Conservation (phyloP, 2,113 vertebrate genomes). For the Pavo muticus region DNA sequence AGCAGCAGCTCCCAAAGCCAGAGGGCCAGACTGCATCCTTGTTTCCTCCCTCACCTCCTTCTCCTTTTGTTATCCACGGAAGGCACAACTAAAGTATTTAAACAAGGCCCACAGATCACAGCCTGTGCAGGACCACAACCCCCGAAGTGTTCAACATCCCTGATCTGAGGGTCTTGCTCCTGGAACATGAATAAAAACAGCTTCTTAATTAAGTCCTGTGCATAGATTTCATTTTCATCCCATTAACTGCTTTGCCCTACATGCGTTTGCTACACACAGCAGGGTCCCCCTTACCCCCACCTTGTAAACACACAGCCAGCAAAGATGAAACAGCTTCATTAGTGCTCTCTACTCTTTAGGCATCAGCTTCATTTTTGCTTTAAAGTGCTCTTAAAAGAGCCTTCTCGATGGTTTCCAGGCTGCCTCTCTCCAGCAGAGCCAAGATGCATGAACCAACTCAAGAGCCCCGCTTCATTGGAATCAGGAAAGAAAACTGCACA, state of each 20-base stretch:
- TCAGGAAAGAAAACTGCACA: background rate
- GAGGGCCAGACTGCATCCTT: background rate
- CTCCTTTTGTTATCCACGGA: background rate
- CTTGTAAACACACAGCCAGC: background rate
- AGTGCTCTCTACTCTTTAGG: slow-evolving; percentile 28
- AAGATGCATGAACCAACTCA: background rate
- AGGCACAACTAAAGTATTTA: background rate
- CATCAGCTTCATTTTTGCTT: background rate
- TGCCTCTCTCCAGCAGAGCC: background rate
- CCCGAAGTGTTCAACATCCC: background rate
- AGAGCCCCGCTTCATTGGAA: background rate
- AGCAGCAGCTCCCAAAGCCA: background rate
- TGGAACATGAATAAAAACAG: background rate
- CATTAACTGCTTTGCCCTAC: slow-evolving; percentile 41
- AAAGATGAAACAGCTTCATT: slow-evolving; percentile 53
- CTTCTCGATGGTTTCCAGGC: slow-evolving; percentile 37
- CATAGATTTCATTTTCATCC: slow-evolving; percentile 59
- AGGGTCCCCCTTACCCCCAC: slow-evolving; percentile 21
- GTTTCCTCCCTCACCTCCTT: background rate
- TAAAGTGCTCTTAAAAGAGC: slow-evolving; percentile 50
- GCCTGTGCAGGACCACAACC: background rate
- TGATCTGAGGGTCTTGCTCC: background rate
- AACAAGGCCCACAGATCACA: background rate
- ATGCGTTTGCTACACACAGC: background rate
- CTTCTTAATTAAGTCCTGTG: slow-evolving; percentile 40